A percentile compares a stretch with the other conserved stretches of the same genome.
phyloP scores from a whole-genome alignment of 2,888 invertebrate species.

The Philopedon plagiatum region DNA sequence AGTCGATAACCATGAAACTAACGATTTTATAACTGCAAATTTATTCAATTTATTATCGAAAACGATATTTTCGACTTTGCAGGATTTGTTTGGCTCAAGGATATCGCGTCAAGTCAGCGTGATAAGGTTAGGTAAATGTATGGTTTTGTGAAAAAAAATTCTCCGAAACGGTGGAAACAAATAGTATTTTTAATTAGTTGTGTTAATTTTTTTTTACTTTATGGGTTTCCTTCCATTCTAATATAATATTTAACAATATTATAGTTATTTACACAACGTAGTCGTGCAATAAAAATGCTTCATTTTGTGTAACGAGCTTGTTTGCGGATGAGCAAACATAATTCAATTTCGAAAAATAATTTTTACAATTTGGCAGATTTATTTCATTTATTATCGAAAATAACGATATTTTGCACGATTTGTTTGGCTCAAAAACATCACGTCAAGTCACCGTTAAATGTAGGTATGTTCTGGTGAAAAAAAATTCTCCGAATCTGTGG shows the following conservation, averaged over 20 bases:
- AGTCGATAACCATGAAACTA: constrained; percentile 46
- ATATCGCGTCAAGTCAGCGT: constrained; percentile 34
- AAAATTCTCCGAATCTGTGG: not conserved
- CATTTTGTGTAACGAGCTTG: no score
- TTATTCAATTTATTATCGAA: constrained; percentile 45
- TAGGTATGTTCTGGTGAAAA: not conserved
- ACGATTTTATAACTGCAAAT: constrained; percentile 50
- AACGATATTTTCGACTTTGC: constrained; percentile 46
- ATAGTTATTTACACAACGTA: no score
- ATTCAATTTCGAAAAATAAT: no score
- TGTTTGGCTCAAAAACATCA: constrained; percentile 43
- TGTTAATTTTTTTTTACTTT: no score
- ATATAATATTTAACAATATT: no score
- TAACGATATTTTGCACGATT: constrained; percentile 39
- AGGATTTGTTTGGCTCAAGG: constrained; percentile 41
- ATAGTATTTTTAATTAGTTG: no score
- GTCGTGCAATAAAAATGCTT: no score
- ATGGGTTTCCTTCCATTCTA: no score
- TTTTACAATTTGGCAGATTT: no score
- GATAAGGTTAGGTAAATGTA: constrained; percentile 34
- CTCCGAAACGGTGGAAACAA: not conserved
- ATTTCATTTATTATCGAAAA: constrained; percentile 45
- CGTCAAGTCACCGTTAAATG: constrained; percentile 28
- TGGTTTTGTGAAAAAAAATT: not conserved
- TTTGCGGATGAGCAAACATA: no score